phyloP scores from a whole-genome alignment of 2,797 vertebrate species.

The Aselliscus stoliczkanus region DNA sequence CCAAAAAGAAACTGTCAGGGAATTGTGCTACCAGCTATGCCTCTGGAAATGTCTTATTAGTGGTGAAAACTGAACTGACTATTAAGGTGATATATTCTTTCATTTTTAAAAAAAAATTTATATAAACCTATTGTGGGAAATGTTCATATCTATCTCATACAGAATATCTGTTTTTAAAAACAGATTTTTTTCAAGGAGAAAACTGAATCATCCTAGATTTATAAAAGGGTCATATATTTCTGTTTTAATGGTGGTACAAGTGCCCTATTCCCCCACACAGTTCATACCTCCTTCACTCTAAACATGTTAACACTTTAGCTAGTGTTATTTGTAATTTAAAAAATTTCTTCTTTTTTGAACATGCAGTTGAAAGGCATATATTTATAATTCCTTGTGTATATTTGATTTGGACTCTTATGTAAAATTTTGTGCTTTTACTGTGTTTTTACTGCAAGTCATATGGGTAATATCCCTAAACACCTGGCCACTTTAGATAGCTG shows the following conservation, averaged over 20 bases:
- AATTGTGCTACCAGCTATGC: background rate
- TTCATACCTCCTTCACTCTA: background rate
- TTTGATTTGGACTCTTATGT: background rate
- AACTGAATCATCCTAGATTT: background rate
- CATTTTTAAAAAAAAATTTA: background rate
- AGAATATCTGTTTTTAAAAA: slow-evolving; percentile 16
- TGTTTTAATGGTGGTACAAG: background rate
- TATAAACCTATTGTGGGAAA: slow-evolving; percentile 29
- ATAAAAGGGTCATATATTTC: background rate
- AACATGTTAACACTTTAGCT: background rate
- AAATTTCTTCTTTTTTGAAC: background rate
- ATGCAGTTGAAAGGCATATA: background rate
- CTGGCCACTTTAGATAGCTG: background rate
- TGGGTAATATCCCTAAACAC: background rate
- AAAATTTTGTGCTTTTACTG: background rate
- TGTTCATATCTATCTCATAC: background rate
- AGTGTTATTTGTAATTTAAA: background rate
- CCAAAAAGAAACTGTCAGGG: slow-evolving; percentile 25
- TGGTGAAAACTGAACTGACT: background rate
- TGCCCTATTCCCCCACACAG: background rate
- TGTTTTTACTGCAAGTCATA: background rate
- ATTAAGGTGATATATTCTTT: background rate
- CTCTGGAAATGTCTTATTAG: slow-evolving; percentile 33
- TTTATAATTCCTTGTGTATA: background rate
- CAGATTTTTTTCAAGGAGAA: background rate